A percentile compares a stretch with the other conserved stretches of the same genome.
These are phyloP conservation scores for Xanthostigma xanthostigma DNA, from an alignment of 2,888 invertebrate species.

Conservation along the genomic window DNA sequence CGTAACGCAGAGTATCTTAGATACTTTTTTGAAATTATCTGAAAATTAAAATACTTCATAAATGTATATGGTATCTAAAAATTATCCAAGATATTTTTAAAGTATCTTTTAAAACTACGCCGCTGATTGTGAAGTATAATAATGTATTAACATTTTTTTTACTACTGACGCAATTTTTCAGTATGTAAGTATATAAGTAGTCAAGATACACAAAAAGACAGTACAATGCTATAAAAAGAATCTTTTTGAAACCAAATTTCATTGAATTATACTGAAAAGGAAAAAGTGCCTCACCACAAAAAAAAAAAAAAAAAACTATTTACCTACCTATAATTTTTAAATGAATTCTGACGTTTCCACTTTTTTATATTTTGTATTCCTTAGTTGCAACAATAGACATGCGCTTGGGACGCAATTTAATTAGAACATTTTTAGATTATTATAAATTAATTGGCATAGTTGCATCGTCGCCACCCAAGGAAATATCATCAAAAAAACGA, in stretches of 20 bases:
- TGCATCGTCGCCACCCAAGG: constrained; percentile 30
- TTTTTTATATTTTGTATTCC: constrained; percentile 8
- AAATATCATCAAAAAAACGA: constrained; percentile 23
- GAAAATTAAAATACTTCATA: too few relatives aligned
- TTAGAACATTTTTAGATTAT: constrained; percentile 63
- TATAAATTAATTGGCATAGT: constrained; percentile 61
- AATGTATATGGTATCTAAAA: too few relatives aligned
- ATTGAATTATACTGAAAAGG: not conserved
- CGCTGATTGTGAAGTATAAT: too few relatives aligned
- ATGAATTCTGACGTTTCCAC: not conserved
- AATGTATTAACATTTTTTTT: too few relatives aligned
- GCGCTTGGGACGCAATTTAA: constrained; percentile 61
- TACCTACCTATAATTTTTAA: too few relatives aligned
- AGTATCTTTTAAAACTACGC: too few relatives aligned
- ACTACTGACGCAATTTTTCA: too few relatives aligned
- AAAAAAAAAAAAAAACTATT: too few relatives aligned
- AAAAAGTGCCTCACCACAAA: not conserved
- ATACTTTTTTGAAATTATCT: too few relatives aligned
- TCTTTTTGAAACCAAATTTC: constrained; percentile 1
- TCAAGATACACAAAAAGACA: not conserved
- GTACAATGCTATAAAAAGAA: constrained; percentile 3
- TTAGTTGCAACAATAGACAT: constrained; percentile 42
- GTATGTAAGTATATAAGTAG: too few relatives aligned
- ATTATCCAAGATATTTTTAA: too few relatives aligned
- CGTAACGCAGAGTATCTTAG: too few relatives aligned